A percentile compares a stretch with the other conserved stretches of the same genome.
Conservation (phyloP, 2,113 vertebrate species). For the Aepyceros melampus region DNA sequence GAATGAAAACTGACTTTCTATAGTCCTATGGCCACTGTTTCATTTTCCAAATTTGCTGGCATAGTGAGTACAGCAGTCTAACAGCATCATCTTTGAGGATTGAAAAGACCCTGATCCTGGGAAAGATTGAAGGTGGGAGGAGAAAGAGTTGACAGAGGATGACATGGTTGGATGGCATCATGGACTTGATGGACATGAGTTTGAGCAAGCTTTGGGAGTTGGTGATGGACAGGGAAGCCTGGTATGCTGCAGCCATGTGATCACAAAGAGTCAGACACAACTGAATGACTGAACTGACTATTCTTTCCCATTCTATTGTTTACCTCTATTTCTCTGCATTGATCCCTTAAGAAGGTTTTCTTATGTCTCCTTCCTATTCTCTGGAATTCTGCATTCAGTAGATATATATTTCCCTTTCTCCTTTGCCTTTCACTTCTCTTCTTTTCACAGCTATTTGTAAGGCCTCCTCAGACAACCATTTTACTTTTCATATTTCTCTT, state of each 20-base stretch:
- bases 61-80: neutral
- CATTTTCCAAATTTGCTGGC: neutral
- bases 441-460: neutral
- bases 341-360: neutral
- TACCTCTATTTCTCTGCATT: neutral
- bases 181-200: rapidly evolving
- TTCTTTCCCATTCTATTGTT: neutral
- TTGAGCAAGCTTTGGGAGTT: neutral
- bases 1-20: neutral
- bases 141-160: neutral
- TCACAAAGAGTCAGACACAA: neutral
- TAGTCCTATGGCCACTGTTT: neutral
- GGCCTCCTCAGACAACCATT: neutral
- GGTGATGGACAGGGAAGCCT: neutral
- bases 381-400: neutral
- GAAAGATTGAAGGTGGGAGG: neutral
- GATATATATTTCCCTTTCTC: neutral
- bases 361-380: neutral
- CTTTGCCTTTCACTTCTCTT: neutral
- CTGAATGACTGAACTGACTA: neutral
- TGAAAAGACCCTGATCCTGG: neutral
- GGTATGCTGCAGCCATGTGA: neutral
- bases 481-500: neutral
- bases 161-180: neutral
- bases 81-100: neutral